Conservation (phyloP, 2,888 invertebrate genomes). For the Biston stratarius region DNA sequence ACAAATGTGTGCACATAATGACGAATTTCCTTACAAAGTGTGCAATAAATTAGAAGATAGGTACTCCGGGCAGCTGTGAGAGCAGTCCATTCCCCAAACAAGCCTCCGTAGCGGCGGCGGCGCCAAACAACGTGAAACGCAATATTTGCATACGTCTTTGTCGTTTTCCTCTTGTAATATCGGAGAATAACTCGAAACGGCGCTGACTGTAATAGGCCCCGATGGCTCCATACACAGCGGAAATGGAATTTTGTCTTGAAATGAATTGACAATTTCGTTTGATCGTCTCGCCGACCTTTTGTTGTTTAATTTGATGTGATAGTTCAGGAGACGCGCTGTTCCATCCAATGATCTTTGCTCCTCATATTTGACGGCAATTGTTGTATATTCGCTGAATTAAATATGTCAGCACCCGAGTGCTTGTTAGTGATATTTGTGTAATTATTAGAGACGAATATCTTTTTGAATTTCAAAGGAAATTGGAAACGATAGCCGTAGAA, state of each 20-base stretch:
- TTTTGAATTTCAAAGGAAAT: no score
- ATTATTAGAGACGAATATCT: no score
- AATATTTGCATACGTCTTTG: constrained; percentile 46
- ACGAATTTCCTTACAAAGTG: neutral
- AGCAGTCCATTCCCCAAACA: constrained; percentile 30
- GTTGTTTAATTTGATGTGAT: constrained; percentile 37
- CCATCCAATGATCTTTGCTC: no score
- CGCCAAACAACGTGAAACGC: constrained; percentile 41
- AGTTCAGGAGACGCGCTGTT: constrained; percentile 16
- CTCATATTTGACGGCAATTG: neutral
- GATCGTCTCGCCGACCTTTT: constrained; percentile 42
- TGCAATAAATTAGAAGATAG: constrained; percentile 21
- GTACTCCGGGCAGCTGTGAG: constrained; percentile 13
- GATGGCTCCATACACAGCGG: constrained; percentile 49
- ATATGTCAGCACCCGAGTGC: neutral
- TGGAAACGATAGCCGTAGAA: no score
- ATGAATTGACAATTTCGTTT: constrained; percentile 49
- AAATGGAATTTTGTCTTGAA: constrained; percentile 54
- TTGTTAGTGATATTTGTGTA: neutral
- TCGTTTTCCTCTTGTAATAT: constrained; percentile 38
- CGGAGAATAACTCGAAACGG: constrained; percentile 51
- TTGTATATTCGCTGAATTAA: neutral
- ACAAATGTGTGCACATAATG: neutral
- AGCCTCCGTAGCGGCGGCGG: constrained; percentile 35
- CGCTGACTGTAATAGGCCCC: constrained; percentile 52